Evolutionary conservation across 2,888 invertebrate genomes (phyloP).

Genomic region (Smittia sp.): DNA sequence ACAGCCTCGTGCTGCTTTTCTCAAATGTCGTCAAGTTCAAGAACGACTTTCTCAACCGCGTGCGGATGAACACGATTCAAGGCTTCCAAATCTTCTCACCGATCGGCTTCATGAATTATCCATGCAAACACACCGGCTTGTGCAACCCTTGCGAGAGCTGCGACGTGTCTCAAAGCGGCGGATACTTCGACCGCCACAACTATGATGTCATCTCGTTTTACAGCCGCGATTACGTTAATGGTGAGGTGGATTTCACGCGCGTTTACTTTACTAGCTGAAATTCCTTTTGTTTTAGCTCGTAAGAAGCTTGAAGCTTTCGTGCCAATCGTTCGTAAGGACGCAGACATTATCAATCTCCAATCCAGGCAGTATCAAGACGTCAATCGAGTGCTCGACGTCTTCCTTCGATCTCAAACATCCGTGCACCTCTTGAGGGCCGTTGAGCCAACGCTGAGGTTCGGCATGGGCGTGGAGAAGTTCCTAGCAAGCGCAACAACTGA

Average conservation of each 20-base stretch:
- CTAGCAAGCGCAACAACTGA: slow-evolving; percentile 44
- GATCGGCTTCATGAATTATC: slow-evolving; percentile 85
- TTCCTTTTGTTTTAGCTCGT: slow-evolving; percentile 57
- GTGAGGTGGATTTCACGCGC: too few species aligned
- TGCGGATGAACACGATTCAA: slow-evolving; percentile 90
- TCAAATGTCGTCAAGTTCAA: slow-evolving; percentile 68
- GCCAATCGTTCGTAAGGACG: slow-evolving; percentile 63
- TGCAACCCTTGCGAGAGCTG: slow-evolving; percentile 56
- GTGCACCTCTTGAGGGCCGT: slow-evolving; percentile 74
- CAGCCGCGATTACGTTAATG: slow-evolving; percentile 72
- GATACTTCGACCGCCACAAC: slow-evolving; percentile 74
- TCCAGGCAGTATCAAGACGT: slow-evolving; percentile 52
- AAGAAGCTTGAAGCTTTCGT: slow-evolving; percentile 59
- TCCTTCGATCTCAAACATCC: slow-evolving; percentile 61
- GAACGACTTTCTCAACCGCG: slow-evolving; percentile 85
- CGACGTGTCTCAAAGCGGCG: slow-evolving; percentile 71
- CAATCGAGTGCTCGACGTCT: slow-evolving; percentile 66
- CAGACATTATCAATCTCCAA: slow-evolving; percentile 60
- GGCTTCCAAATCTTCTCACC: slow-evolving; percentile 88
- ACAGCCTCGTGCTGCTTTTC: slow-evolving; percentile 69
- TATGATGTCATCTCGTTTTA: slow-evolving; percentile 77
- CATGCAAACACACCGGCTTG: slow-evolving; percentile 62
- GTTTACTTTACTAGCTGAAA: neutral
- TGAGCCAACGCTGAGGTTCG: slow-evolving; percentile 67
- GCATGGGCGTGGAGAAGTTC: slow-evolving; percentile 55